Percentiles rank a stretch among this genome's conserved stretches.
These are phyloP conservation scores for Meliscaeva auricollis DNA, from an alignment of 2,888 invertebrate genomes.

Conservation along the genomic window DNA sequence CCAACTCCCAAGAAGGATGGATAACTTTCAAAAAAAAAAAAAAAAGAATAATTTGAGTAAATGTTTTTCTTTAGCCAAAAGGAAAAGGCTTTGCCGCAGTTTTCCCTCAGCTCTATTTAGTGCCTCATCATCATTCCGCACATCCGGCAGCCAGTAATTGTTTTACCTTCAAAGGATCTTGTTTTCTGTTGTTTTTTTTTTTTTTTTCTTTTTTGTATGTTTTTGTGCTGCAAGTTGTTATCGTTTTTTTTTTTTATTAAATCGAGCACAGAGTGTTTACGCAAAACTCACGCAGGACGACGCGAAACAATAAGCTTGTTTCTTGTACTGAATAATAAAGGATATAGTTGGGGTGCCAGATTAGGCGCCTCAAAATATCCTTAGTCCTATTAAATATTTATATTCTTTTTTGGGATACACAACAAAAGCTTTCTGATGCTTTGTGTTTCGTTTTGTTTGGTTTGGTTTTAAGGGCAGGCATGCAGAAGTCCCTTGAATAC, in stretches of 20 bases:
- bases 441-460: background rate
- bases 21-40: slow-evolving; percentile 18
- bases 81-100: slow-evolving; percentile 19
- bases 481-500: slow-evolving; percentile 22
- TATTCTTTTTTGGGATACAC: slow-evolving; percentile 19
- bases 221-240: slow-evolving; percentile 35
- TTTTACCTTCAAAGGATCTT: slow-evolving; percentile 52
- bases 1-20: background rate
- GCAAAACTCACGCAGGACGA: slow-evolving; percentile 57
- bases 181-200: slow-evolving; percentile 16
- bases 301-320: slow-evolving; percentile 43
- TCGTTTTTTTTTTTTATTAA: slow-evolving; percentile 25
- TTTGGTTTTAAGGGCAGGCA: background rate
- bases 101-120: slow-evolving; percentile 10
- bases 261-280: slow-evolving; percentile 32
- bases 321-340: slow-evolving; percentile 1
- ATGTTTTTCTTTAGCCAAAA: slow-evolving; percentile 51
- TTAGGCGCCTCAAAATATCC: slow-evolving; percentile 48
- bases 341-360: slow-evolving; percentile 24
- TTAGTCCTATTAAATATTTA: slow-evolving; percentile 63
- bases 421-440: slow-evolving; percentile 1
- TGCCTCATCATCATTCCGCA: slow-evolving; percentile 35
- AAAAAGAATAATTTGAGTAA: slow-evolving; percentile 27
- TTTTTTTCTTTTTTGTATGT: slow-evolving; percentile 18
- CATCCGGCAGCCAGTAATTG: slow-evolving; percentile 43